These are phyloP conservation scores for Leguminivora glycinivorella DNA, from an alignment of 1,140 invertebrate species.

Conservation along the genomic window DNA sequence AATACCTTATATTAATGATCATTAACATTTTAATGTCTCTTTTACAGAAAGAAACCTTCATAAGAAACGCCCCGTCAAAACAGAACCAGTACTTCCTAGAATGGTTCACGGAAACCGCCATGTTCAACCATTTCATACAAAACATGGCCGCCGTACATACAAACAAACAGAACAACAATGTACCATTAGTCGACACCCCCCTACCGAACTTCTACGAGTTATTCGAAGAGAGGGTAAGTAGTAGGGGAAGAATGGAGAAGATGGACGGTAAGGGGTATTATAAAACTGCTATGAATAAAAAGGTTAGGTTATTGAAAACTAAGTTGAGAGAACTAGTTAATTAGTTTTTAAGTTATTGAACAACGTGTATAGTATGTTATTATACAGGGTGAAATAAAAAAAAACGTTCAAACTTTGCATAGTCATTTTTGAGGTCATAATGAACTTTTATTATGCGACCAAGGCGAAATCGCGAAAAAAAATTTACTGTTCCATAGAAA, in stretches of 20 bases:
- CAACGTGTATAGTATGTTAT: too few relatives aligned
- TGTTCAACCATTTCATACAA: slow-evolving; percentile 82
- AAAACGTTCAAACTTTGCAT: too few relatives aligned
- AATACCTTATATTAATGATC: too few relatives aligned
- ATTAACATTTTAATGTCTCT: slow-evolving; percentile 6
- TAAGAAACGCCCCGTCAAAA: slow-evolving; percentile 80
- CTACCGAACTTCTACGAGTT: slow-evolving; percentile 69
- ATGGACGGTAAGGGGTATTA: slow-evolving; percentile 55
- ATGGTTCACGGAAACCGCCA: slow-evolving; percentile 91
- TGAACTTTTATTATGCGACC: too few relatives aligned
- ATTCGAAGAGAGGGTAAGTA: slow-evolving; percentile 66
- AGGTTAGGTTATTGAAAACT: slow-evolving; percentile 67
- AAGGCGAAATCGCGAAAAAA: too few relatives aligned
- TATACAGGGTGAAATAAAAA: too few relatives aligned
- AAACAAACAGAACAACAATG: slow-evolving; percentile 32
- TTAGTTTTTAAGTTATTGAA: slow-evolving; percentile 32
- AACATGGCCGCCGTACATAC: slow-evolving; percentile 52
- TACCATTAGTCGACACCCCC: slow-evolving; percentile 54
- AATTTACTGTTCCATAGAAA: too few relatives aligned
- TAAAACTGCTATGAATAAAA: slow-evolving; percentile 70
- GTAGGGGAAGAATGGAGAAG: slow-evolving; percentile 43
- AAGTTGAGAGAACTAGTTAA: slow-evolving; percentile 73
- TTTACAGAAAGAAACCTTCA: slow-evolving; percentile 83
- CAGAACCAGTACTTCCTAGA: slow-evolving; percentile 86
- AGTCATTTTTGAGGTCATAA: too few relatives aligned